Conservation (phyloP, 2,113 vertebrate genomes). For the Megaceryle maxima region DNA sequence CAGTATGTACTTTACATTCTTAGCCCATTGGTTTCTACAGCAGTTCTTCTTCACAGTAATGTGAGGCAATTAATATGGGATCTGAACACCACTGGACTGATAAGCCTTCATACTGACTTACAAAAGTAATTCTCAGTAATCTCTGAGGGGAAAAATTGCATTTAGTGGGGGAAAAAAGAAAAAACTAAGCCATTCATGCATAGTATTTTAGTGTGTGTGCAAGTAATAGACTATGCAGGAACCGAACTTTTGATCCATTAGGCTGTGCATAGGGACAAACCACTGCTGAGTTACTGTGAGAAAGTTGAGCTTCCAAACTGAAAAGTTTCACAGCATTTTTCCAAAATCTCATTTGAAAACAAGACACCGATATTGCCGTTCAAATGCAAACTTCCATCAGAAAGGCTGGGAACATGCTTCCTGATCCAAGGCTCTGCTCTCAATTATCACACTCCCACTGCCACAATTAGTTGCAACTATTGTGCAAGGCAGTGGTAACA, state of each 20-base stretch:
- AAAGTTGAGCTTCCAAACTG: constrained; percentile 34
- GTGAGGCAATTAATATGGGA: constrained; percentile 44
- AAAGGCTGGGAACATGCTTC: background rate
- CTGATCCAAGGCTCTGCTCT: background rate
- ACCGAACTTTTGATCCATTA: constrained; percentile 38
- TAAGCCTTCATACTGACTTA: constrained; percentile 65
- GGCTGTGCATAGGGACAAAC: constrained; percentile 24
- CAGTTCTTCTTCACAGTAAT: constrained; percentile 35
- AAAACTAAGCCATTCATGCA: constrained; percentile 19
- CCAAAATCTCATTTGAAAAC: background rate
- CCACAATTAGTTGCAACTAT: background rate
- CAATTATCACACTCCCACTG: background rate
- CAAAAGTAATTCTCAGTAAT: constrained; percentile 72
- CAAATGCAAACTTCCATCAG: background rate
- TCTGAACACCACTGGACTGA: constrained; percentile 63
- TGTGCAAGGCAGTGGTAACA: background rate
- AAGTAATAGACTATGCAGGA: constrained; percentile 38
- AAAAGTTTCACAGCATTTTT: constrained; percentile 22
- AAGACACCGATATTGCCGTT: background rate
- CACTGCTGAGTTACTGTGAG: background rate
- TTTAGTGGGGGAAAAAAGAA: background rate
- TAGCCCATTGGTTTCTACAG: constrained; percentile 30
- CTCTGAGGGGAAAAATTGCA: constrained; percentile 70
- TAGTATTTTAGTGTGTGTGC: constrained; percentile 48
- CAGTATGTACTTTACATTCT: background rate